Conservation (phyloP, 2,797 vertebrate species). For the Lycodopsis pacificus region DNA sequence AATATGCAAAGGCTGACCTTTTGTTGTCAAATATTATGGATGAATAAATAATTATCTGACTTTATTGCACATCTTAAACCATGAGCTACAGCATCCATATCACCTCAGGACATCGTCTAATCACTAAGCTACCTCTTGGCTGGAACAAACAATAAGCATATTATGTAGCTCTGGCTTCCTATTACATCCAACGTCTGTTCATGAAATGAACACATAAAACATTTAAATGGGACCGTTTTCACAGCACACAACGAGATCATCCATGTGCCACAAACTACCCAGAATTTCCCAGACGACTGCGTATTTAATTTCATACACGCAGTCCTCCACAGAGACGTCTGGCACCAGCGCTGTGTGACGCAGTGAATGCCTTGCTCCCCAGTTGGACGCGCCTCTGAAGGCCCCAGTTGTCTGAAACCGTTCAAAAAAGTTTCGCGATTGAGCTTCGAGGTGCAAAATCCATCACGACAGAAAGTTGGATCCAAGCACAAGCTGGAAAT, state of each 20-base stretch:
- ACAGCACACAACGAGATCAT: slow-evolving; percentile 3
- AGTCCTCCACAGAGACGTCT: slow-evolving; percentile 24
- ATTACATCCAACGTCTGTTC: slow-evolving; percentile 31
- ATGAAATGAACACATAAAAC: slow-evolving; percentile 32
- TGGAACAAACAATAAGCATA: slow-evolving; percentile 46
- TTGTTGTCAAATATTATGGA: slow-evolving; percentile 23
- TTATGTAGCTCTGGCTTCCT: slow-evolving; percentile 29
- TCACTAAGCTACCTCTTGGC: slow-evolving; percentile 28
- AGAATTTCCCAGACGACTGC: slow-evolving; percentile 28
- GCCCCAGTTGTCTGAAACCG: slow-evolving; percentile 29
- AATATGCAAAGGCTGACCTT: slow-evolving; percentile 17
- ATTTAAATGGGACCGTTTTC: slow-evolving; percentile 36
- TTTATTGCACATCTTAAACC: slow-evolving; percentile 41
- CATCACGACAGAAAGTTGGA: slow-evolving; percentile 67
- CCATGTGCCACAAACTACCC: background rate
- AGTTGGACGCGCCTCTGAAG: slow-evolving; percentile 46
- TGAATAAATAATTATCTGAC: slow-evolving; percentile 30
- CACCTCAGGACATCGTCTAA: slow-evolving; percentile 52
- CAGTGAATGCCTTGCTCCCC: slow-evolving; percentile 30
- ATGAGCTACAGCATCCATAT: slow-evolving; percentile 44
- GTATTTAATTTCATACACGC: slow-evolving; percentile 6
- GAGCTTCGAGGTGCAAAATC: slow-evolving; percentile 60
- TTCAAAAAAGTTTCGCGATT: slow-evolving; percentile 53
- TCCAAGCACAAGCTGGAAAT: slow-evolving; percentile 69
- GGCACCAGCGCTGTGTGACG: slow-evolving; percentile 9